Evolutionary conservation across 2,797 vertebrate species (phyloP).

Genomic region (Falco berigora): DNA sequence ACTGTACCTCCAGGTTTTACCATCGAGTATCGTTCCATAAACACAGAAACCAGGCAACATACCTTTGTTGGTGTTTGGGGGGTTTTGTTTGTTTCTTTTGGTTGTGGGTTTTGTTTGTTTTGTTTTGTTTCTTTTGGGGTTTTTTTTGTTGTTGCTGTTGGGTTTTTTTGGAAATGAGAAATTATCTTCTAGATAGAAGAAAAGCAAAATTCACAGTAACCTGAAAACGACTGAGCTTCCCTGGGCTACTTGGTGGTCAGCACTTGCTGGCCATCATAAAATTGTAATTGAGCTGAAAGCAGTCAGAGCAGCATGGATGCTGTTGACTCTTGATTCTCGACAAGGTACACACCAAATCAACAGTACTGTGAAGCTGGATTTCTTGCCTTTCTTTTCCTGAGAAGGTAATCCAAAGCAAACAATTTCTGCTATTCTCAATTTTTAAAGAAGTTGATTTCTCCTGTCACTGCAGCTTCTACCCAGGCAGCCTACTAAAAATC

Average conservation of each 20-base stretch:
- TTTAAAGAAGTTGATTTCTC: neutral
- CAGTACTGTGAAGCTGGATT: neutral
- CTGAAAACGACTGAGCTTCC: neutral
- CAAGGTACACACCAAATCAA: neutral
- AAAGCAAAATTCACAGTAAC: neutral
- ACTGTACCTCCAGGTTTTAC: neutral
- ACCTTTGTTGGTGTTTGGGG: neutral
- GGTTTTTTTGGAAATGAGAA: neutral
- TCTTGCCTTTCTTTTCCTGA: neutral
- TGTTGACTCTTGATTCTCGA: neutral
- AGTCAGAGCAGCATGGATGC: neutral
- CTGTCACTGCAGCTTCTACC: neutral
- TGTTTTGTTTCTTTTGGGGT: too few relatives aligned
- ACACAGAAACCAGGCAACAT: neutral
- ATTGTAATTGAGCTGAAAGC: neutral
- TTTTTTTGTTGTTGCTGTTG: too few relatives aligned
- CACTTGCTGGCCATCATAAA: neutral
- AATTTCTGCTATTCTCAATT: neutral
- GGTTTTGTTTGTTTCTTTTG: too few relatives aligned
- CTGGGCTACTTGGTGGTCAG: neutral
- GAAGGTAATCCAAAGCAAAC: neutral
- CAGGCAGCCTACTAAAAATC: neutral
- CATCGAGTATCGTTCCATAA: neutral
- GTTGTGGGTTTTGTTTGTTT: too few relatives aligned
- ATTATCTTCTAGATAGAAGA: neutral